phyloP scores from a whole-genome alignment of 2,113 vertebrate genomes.

The Cisticola juncidis region DNA sequence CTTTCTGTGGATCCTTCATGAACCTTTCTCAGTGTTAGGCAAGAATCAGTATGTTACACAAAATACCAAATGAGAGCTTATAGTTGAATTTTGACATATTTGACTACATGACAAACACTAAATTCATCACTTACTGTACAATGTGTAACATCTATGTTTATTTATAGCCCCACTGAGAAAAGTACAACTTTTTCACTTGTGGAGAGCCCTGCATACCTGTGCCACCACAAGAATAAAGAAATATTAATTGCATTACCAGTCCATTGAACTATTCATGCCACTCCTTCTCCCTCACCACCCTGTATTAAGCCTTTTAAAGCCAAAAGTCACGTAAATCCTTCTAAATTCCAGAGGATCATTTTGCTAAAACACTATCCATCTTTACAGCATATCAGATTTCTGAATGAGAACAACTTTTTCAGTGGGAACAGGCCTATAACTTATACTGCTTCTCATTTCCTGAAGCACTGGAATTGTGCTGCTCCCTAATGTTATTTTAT shows the following conservation, averaged over 20 bases:
- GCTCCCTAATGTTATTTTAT: conserved; percentile 59
- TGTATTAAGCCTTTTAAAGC: conserved; percentile 5
- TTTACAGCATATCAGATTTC: conserved; percentile 40
- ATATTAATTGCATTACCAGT: not conserved
- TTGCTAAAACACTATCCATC: conserved; percentile 29
- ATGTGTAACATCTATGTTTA: not conserved
- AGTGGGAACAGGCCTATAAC: conserved; percentile 23
- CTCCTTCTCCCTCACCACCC: not conserved
- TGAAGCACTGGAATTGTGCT: conserved; percentile 30
- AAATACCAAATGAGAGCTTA: not conserved
- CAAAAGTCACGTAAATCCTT: conserved; percentile 23
- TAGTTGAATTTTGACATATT: not conserved
- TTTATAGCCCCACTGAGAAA: not conserved
- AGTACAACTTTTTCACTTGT: not conserved
- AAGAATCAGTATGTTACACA: not conserved
- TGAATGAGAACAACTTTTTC: conserved; percentile 35
- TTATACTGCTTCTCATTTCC: conserved; percentile 38
- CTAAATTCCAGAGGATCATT: conserved; percentile 12
- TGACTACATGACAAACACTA: not conserved
- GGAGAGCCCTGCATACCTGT: not conserved
- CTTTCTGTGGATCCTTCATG: not conserved
- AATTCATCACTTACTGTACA: not conserved
- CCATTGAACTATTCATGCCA: not conserved
- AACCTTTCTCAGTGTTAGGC: not conserved
- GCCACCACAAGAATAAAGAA: not conserved